A percentile compares a stretch with the other conserved stretches of the same genome.
Conservation (phyloP, 2,797 vertebrate genomes). For the Sphaeramia orbicularis region DNA sequence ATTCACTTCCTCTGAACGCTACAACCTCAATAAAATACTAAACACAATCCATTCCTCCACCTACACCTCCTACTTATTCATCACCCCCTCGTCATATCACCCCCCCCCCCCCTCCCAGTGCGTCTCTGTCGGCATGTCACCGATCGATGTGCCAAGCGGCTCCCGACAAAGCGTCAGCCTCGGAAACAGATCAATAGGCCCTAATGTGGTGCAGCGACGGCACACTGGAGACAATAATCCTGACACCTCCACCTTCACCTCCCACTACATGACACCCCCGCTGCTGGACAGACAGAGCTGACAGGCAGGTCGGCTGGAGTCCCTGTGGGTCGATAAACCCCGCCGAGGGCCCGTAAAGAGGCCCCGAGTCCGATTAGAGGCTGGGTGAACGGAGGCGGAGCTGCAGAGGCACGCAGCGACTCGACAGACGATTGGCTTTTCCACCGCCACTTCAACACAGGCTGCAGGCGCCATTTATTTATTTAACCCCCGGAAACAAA, state of each 20-base stretch:
- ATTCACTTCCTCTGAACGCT: neutral
- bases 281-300: constrained; percentile 51
- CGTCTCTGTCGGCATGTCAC: constrained; percentile 75
- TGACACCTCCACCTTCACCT: constrained; percentile 60
- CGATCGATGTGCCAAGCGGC: constrained; percentile 79
- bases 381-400: too few species aligned
- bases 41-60: constrained; percentile 1
- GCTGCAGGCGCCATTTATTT: too few species aligned
- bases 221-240: constrained; percentile 82
- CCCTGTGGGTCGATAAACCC: constrained; percentile 54
- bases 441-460: too few species aligned
- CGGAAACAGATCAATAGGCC: constrained; percentile 82
- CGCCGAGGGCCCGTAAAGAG: constrained; percentile 35
- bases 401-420: too few species aligned
- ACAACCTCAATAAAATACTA: too few species aligned
- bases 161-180: constrained; percentile 78
- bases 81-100: constrained; percentile 13
- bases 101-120: constrained; percentile 27
- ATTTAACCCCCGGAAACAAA: too few species aligned
- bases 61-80: constrained; percentile 5
- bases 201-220: constrained; percentile 80
- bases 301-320: constrained; percentile 59
- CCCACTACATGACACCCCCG: constrained; percentile 34
- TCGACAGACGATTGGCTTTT: too few species aligned
- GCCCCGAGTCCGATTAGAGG: constrained; percentile 3